Evolutionary conservation across 2,888 invertebrate species (phyloP), one percentile per base, ranked within the genome.

Genomic region (Tolmerus cingulatus): DNA sequence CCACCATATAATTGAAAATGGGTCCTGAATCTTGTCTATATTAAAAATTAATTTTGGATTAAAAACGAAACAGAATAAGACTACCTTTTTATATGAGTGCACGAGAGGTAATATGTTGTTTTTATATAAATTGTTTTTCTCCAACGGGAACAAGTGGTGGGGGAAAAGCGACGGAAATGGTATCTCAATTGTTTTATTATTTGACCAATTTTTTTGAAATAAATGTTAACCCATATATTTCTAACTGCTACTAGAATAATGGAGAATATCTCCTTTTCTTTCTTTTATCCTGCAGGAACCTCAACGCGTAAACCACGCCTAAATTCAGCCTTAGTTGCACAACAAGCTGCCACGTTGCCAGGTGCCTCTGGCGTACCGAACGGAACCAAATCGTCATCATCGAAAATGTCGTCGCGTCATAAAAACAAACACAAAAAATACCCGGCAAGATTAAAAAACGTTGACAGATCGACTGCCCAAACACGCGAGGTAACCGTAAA

Each of bases 401-500:
- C 92, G 76, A 90, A 90, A 87, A 90, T 90, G 86, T 91, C 92
- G 87, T 90, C 91, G 87, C 91, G 92, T 9, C 93, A 93, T 92
- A 95, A 94, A 91, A 92, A 91, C 91, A 95, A 94, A 91, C 94
- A 94, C 89, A 93, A 94, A 89, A 92, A 94, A 78, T 95, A 96
- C 92, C 96, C 96, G 86, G 97, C 97, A 2, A 94, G 98, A 89
- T 95, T 98, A 91, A 97, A 97, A 94, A 98, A 98, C 93, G 96
- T 98, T 88, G 98, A 98, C 92, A 94, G 98, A 86, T 98, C 97
- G 91, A 97, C 97, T 46, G 98, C 97, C 37, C 97, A 97, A 92
- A 97, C 97, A 87, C 96, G 98, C 93, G 97, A 98, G 93, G 98
- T 98, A 90, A 99, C 99, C 81, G 98, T 98, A 51, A 98, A 98